A percentile compares a stretch with the other conserved stretches of the same genome.
These are phyloP conservation scores for Malthinus seriepunctatus DNA, from an alignment of 2,888 invertebrate species.

Conservation along the genomic window DNA sequence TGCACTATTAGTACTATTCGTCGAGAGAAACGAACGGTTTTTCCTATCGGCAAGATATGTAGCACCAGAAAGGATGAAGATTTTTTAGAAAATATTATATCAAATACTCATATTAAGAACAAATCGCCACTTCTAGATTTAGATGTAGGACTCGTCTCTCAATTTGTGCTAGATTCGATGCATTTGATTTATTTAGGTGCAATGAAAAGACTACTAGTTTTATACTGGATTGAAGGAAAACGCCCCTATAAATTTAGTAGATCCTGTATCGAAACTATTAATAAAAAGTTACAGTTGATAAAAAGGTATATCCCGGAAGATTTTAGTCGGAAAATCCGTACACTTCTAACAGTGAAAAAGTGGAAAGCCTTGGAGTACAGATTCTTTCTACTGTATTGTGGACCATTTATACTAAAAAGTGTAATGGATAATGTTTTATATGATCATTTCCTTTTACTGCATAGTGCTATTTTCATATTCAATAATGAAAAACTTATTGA, in stretches of 20 bases:
- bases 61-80: not conserved
- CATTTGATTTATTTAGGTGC: not conserved
- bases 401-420: constrained; percentile 1
- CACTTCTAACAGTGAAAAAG: not conserved
- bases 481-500: not conserved
- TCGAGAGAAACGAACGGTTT: not conserved
- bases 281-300: not conserved
- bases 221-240: not conserved
- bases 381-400: not conserved
- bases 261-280: not conserved
- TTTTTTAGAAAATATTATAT: not conserved
- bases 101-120: not conserved
- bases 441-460: constrained; percentile 4
- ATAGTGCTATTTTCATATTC: not conserved
- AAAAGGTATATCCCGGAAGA: not conserved
- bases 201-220: not conserved
- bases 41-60: not conserved
- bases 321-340: not conserved
- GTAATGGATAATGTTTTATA: not conserved
- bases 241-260: not conserved
- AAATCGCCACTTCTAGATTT: not conserved
- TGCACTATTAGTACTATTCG: not conserved
- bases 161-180: not conserved
- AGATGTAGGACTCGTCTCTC: not conserved
- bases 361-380: constrained; percentile 2